A percentile compares a stretch with the other conserved stretches of the same genome.
Evolutionary conservation across 2,888 invertebrate species (phyloP).

Genomic region (Lomographa bimaculata): DNA sequence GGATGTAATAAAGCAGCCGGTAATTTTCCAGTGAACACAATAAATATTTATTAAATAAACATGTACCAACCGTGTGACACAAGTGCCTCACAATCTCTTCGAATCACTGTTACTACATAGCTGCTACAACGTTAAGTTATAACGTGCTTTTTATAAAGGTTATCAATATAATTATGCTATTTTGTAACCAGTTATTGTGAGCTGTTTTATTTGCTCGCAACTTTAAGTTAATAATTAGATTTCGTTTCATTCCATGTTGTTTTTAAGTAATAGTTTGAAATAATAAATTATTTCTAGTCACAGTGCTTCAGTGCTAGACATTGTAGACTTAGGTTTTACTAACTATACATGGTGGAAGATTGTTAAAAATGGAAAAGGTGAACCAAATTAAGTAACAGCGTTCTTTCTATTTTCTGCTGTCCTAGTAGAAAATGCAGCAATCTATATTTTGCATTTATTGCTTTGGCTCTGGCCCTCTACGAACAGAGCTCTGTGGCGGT

Average conservation of each 20-base stretch:
- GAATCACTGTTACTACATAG: slow-evolving; percentile 18
- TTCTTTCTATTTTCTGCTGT: no score
- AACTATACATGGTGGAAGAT: slow-evolving; percentile 16
- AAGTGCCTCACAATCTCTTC: slow-evolving; percentile 23
- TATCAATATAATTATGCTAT: slow-evolving; percentile 15
- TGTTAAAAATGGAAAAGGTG: no score
- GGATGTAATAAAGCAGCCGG: slow-evolving; percentile 11
- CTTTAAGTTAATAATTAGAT: slow-evolving; percentile 35
- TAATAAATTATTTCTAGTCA: slow-evolving; percentile 67
- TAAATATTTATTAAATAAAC: slow-evolving; percentile 7
- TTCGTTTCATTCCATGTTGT: slow-evolving; percentile 47
- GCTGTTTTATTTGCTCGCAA: slow-evolving; percentile 45
- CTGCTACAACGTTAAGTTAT: slow-evolving; percentile 12
- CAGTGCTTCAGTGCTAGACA: slow-evolving; percentile 67
- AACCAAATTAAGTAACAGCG: no score
- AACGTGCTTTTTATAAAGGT: slow-evolving; percentile 13
- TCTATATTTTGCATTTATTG: no score
- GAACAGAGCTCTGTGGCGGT: no score
- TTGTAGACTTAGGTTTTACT: slow-evolving; percentile 17
- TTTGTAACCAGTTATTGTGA: slow-evolving; percentile 28
- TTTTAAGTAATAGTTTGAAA: slow-evolving; percentile 25
- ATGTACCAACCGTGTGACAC: slow-evolving; percentile 20
- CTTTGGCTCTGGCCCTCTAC: no score
- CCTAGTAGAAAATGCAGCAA: no score
- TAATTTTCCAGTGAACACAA: slow-evolving; percentile 11